Evolutionary conservation across 2,888 invertebrate genomes (phyloP).

Genomic region (Artemia sinica): DNA sequence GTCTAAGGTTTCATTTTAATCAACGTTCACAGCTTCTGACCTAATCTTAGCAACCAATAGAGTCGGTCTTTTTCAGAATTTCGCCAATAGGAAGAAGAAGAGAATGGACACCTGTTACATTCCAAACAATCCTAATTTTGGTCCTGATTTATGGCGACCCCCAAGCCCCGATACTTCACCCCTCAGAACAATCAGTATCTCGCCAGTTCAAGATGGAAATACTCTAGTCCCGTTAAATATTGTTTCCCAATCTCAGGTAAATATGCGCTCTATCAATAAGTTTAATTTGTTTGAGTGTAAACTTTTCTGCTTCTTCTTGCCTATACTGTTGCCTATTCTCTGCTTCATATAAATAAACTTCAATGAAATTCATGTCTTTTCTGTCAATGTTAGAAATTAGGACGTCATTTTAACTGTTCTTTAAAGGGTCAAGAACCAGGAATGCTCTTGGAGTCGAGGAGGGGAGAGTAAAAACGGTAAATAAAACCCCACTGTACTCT

Average conservation of each 20-base stretch:
- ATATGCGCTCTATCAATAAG: too few relatives aligned
- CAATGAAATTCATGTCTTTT: too few relatives aligned
- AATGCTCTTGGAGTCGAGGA: too few relatives aligned
- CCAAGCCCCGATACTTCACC: conserved; percentile 5
- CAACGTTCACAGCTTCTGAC: conserved; percentile 10
- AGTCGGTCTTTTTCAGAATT: neutral
- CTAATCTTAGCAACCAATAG: conserved; percentile 5
- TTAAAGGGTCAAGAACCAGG: too few relatives aligned
- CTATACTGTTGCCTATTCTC: too few relatives aligned
- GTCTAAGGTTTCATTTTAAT: conserved; percentile 12
- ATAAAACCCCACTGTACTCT: too few relatives aligned
- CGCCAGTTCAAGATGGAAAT: conserved; percentile 3
- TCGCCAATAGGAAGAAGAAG: conserved; percentile 14
- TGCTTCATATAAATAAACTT: too few relatives aligned
- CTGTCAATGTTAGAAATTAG: too few relatives aligned
- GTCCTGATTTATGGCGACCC: conserved; percentile 30
- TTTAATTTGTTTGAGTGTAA: too few relatives aligned
- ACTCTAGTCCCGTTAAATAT: neutral
- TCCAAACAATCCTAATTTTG: conserved; percentile 50
- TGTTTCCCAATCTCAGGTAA: neutral
- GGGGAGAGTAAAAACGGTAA: too few relatives aligned
- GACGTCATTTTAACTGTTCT: too few relatives aligned
- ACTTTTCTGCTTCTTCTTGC: too few relatives aligned
- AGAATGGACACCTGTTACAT: conserved; percentile 43
- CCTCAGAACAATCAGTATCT: neutral